A percentile compares a stretch with the other conserved stretches of the same genome.
Evolutionary conservation across 2,797 vertebrate species (phyloP).

Genomic region (Thaleichthys pacificus): DNA sequence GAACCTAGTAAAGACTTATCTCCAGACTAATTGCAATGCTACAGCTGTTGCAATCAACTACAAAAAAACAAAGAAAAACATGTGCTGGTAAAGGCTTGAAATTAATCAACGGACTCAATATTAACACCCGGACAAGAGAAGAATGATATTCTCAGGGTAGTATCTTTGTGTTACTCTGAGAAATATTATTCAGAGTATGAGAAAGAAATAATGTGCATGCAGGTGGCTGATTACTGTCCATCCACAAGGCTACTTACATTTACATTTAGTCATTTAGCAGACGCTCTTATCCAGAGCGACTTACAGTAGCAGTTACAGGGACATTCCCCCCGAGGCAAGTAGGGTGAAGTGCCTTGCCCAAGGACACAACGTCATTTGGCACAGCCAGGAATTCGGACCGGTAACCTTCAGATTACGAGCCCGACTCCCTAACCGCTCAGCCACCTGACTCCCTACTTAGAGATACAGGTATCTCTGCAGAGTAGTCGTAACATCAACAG

Average conservation of each 20-base stretch:
- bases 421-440: no score
- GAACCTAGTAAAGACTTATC: slow-evolving; percentile 15
- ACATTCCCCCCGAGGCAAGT: no score
- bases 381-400: no score
- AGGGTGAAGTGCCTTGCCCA: no score
- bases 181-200: not conserved
- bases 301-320: no score
- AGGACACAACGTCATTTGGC: no score
- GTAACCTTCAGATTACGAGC: no score
- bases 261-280: no score
- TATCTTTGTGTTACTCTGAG: not conserved
- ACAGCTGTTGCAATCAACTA: no score
- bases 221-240: not conserved
- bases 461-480: not conserved
- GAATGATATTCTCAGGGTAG: no score
- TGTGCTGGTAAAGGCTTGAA: slow-evolving; percentile 20
- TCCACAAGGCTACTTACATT: slow-evolving; percentile 10
- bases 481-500: not conserved
- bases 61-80: not conserved
- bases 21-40: slow-evolving; percentile 8
- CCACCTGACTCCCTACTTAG: no score
- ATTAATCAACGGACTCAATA: not conserved
- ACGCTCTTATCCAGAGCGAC: no score
- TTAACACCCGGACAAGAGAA: not conserved
- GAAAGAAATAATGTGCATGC: not conserved